These are phyloP conservation scores for Theristicus caerulescens DNA, from an alignment of 2,113 vertebrate genomes.

Conservation along the genomic window DNA sequence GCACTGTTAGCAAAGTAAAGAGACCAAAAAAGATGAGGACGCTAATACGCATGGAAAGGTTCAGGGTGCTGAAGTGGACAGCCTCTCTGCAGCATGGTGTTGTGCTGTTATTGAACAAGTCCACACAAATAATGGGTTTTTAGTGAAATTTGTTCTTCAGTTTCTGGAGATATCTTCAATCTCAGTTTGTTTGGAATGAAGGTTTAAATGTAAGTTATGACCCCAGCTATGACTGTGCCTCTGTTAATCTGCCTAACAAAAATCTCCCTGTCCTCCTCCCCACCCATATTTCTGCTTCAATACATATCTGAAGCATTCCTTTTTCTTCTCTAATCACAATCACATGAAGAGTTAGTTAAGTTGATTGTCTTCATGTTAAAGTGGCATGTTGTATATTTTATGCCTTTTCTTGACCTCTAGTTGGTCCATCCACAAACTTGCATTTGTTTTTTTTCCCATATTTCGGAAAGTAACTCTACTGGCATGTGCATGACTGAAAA, in stretches of 20 bases:
- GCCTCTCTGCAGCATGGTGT: fast-evolving
- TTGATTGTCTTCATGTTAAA: neutral
- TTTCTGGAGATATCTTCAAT: neutral
- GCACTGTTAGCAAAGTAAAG: neutral
- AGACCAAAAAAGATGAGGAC: neutral
- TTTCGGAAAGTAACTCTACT: neutral
- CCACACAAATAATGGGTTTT: neutral
- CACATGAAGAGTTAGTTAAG: neutral
- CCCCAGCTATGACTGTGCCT: neutral
- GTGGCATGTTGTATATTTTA: neutral
- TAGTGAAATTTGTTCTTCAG: neutral
- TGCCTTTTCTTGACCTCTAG: neutral
- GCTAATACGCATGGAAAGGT: neutral
- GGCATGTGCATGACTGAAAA: neutral
- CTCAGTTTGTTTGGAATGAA: neutral
- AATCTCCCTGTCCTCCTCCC: neutral
- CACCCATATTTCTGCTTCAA: neutral
- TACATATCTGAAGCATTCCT: neutral
- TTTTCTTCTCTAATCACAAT: neutral
- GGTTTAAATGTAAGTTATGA: neutral
- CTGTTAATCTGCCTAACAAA: neutral
- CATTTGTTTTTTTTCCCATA: neutral
- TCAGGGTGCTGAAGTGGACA: neutral
- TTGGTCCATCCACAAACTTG: neutral
- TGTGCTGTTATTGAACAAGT: neutral